Conservation (phyloP, 2,797 vertebrate species). For the Perodicticus potto region DNA sequence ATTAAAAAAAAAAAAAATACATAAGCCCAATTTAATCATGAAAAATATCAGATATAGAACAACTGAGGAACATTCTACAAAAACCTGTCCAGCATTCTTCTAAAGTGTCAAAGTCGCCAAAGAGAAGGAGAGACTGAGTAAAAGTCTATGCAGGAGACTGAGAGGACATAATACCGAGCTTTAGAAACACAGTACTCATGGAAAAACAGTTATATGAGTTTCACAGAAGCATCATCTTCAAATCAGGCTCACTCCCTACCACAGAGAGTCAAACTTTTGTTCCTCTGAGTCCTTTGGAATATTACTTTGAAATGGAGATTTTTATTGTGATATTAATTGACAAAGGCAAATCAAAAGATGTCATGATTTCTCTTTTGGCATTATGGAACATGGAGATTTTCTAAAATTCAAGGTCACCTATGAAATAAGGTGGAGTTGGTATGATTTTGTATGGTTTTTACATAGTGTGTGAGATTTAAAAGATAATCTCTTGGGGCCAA, state of each 20-base stretch:
- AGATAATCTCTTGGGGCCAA: neutral
- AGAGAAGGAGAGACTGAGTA: neutral
- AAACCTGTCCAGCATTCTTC: neutral
- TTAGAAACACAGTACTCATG: neutral
- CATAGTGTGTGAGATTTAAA: neutral
- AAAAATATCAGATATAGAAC: neutral
- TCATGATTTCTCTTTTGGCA: neutral
- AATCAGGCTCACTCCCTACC: neutral
- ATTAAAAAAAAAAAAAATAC: neutral
- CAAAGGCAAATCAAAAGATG: constrained; percentile 27
- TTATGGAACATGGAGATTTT: neutral
- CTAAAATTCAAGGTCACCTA: neutral
- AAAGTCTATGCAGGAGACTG: neutral
- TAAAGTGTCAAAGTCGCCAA: neutral
- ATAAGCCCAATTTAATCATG: neutral
- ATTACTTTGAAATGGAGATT: neutral
- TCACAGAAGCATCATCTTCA: neutral
- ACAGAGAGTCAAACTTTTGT: neutral
- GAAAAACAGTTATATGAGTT: neutral
- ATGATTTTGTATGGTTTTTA: constrained; percentile 35
- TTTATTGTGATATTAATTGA: neutral
- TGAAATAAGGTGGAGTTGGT: neutral
- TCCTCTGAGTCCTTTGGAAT: constrained; percentile 15
- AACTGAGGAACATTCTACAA: neutral
- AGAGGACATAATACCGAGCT: neutral